Conservation (phyloP, 2,113 vertebrate genomes). For the Pongo abelii region DNA sequence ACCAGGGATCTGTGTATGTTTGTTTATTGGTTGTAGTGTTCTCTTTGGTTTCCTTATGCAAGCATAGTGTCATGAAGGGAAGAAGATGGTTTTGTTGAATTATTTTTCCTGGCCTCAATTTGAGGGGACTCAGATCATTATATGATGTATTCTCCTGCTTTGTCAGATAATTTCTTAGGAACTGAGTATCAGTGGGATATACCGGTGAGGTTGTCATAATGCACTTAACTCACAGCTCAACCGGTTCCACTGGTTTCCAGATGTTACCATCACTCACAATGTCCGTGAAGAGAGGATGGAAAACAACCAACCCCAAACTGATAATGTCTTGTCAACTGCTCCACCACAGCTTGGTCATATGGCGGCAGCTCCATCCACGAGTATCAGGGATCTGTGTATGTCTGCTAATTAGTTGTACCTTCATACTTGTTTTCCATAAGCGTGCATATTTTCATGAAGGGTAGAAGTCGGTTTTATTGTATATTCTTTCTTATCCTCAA, state of each 20-base stretch:
- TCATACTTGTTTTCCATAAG: too few species aligned
- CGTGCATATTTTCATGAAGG: too few species aligned
- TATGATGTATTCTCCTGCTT: not conserved
- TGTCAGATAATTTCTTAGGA: conserved; percentile 31
- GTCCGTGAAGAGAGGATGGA: conserved; percentile 88
- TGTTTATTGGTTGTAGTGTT: not conserved
- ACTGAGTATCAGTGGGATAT: not conserved
- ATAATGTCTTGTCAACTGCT: conserved; percentile 78
- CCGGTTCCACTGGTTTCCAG: conserved; percentile 79
- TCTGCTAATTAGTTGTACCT: too few species aligned
- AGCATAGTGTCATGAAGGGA: not conserved
- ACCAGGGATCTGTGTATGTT: not conserved
- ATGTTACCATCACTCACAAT: conserved; percentile 83
- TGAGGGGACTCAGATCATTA: not conserved
- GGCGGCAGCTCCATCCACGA: conserved; percentile 68
- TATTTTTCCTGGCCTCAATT: not conserved
- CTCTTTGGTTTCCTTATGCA: not conserved
- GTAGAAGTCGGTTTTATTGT: too few species aligned
- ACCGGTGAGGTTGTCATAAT: not conserved
- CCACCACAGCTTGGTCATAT: conserved; percentile 67
- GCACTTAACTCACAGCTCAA: not conserved
- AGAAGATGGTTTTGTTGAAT: not conserved
- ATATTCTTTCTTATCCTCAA: too few species aligned
- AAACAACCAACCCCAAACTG: conserved; percentile 78
- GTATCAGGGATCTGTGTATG: too few species aligned